Percentiles rank a stretch among this genome's conserved stretches.
These are phyloP conservation scores for Dicrurus megarhynchus DNA, from an alignment of 2,113 vertebrate genomes.

Conservation along the genomic window DNA sequence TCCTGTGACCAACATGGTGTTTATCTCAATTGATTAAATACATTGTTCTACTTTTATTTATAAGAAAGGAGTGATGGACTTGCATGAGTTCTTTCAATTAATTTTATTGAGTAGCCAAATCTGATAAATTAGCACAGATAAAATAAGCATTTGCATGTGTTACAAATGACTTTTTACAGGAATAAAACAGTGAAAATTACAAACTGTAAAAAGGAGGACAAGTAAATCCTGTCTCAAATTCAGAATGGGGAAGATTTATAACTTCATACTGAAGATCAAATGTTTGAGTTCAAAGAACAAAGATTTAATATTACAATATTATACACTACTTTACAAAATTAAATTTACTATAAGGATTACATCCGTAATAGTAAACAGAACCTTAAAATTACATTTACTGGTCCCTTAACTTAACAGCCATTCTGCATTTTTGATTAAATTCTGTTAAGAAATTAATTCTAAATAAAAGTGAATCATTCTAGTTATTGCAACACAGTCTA, in stretches of 20 bases:
- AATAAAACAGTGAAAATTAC: constrained; percentile 82
- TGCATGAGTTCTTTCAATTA: constrained; percentile 70
- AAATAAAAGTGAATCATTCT: constrained; percentile 67
- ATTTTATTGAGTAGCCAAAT: constrained; percentile 83
- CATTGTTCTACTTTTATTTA: not conserved
- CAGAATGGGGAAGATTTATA: constrained; percentile 71
- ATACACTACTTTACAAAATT: constrained; percentile 87
- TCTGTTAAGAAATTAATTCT: constrained; percentile 56
- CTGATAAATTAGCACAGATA: constrained; percentile 83
- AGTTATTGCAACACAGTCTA: constrained; percentile 74
- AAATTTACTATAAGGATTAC: constrained; percentile 75
- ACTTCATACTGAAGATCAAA: constrained; percentile 71
- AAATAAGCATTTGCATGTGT: constrained; percentile 79
- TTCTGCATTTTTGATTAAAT: constrained; percentile 70
- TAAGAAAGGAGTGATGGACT: constrained; percentile 55
- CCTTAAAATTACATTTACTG: constrained; percentile 79
- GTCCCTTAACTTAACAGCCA: constrained; percentile 77
- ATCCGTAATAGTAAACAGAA: constrained; percentile 73
- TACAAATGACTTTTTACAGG: constrained; percentile 82
- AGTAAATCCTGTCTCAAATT: constrained; percentile 74
- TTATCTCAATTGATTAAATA: not conserved
- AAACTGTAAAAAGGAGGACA: constrained; percentile 81
- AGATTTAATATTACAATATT: constrained; percentile 83
- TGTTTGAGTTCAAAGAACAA: constrained; percentile 70
- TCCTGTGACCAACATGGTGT: not conserved